These are phyloP conservation scores for Megastigmus dorsalis DNA, from an alignment of 2,888 invertebrate genomes.

Conservation along the genomic window DNA sequence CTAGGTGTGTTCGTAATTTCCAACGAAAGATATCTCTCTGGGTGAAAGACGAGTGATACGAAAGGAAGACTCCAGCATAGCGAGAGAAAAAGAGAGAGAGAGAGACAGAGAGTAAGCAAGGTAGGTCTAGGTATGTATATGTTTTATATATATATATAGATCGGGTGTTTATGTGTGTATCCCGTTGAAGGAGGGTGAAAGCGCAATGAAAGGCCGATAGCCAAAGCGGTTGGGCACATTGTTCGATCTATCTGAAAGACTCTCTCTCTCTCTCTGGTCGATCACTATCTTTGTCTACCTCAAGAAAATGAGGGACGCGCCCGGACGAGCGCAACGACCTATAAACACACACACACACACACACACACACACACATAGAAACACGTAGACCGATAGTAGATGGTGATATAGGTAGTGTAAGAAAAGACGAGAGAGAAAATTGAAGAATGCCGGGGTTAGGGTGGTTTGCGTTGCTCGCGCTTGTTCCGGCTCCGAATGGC, in stretches of 20 bases:
- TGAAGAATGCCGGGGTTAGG: conserved; percentile 35
- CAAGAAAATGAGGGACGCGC: conserved; percentile 41
- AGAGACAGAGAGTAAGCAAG: no score
- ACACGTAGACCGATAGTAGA: no score
- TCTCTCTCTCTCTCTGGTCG: not conserved
- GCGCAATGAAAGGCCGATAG: conserved; percentile 41
- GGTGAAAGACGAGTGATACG: no score
- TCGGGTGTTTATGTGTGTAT: conserved; percentile 31
- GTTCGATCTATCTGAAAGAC: conserved; percentile 30
- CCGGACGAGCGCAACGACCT: conserved; percentile 3
- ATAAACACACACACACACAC: not conserved
- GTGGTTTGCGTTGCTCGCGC: not conserved
- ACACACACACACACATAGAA: not conserved
- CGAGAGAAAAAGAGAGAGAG: no score
- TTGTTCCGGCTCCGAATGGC: not conserved
- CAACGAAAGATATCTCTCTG: no score
- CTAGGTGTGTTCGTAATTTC: no score
- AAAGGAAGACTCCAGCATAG: no score
- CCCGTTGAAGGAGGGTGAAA: conserved; percentile 16
- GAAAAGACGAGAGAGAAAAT: conserved; percentile 29
- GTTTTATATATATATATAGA: no score
- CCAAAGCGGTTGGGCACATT: conserved; percentile 36
- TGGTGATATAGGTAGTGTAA: no score
- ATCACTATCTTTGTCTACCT: no score
- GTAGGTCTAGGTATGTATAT: no score